Evolutionary conservation across 2,113 vertebrate species (phyloP).

Genomic region (Burhinus bistriatus): DNA sequence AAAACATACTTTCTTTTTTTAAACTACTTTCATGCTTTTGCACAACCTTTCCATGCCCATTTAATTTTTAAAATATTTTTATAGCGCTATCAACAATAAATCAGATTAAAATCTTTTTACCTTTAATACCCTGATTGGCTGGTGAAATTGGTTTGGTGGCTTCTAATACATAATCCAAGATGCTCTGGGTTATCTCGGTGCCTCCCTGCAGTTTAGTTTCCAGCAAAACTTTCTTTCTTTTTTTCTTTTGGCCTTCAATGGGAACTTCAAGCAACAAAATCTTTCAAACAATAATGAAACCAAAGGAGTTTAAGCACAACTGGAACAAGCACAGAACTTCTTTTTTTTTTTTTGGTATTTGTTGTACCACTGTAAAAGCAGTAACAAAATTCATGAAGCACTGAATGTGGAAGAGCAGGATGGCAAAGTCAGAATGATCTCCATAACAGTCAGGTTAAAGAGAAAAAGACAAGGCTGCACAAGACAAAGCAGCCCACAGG

Average conservation of each 20-base stretch:
- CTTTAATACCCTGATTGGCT: slow-evolving; percentile 92
- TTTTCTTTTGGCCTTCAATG: slow-evolving; percentile 96
- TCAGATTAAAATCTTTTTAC: slow-evolving; percentile 68
- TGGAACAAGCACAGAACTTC: background rate
- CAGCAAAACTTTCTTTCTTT: slow-evolving; percentile 91
- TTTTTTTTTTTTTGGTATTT: background rate
- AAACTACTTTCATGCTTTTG: background rate
- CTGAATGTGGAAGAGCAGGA: background rate
- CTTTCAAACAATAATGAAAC: slow-evolving; percentile 69
- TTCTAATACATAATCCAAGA: slow-evolving; percentile 94
- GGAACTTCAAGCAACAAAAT: slow-evolving; percentile 96
- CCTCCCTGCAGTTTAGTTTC: slow-evolving; percentile 86
- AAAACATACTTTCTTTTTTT: background rate
- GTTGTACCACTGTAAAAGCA: background rate
- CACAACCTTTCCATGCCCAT: background rate
- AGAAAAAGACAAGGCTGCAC: background rate
- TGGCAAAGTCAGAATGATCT: background rate
- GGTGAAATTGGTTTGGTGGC: slow-evolving; percentile 89
- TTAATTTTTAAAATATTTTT: background rate
- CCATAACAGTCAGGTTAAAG: background rate
- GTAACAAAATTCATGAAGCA: background rate
- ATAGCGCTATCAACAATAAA: background rate
- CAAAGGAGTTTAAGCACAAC: background rate
- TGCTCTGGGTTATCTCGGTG: slow-evolving; percentile 86
- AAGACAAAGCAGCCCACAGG: background rate